A percentile compares a stretch with the other conserved stretches of the same genome.
Conservation (phyloP, 1,140 invertebrate species). For the Cheumatopsyche charites region DNA sequence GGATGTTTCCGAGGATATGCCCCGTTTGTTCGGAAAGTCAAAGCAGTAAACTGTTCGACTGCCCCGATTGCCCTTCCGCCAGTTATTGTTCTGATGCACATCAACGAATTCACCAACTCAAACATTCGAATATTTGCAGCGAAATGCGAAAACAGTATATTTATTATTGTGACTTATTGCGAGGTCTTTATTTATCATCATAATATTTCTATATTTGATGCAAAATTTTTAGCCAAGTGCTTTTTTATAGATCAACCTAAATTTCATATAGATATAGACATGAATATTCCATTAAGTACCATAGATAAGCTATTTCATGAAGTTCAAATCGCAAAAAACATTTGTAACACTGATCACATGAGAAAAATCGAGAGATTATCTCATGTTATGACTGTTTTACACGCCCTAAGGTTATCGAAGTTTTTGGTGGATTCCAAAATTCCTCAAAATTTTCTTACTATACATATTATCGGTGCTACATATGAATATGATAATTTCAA, state of each 20-base stretch:
- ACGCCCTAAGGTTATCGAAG: constrained; percentile 47
- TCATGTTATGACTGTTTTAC: constrained; percentile 49
- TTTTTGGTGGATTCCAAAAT: constrained; percentile 41
- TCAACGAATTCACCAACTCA: constrained; percentile 47
- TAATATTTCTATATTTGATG: neutral
- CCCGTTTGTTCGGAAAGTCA: constrained; percentile 48
- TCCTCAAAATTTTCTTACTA: constrained; percentile 42
- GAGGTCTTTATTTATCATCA: neutral
- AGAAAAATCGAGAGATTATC: constrained; percentile 37
- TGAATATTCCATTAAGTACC: neutral
- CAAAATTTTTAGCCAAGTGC: neutral
- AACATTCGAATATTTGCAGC: constrained; percentile 44
- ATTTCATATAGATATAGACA: neutral
- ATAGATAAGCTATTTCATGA: neutral
- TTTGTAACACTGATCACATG: constrained; percentile 28
- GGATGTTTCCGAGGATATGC: constrained; percentile 52
- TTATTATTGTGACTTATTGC: constrained; percentile 20
- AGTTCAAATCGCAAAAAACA: neutral
- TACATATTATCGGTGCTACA: constrained; percentile 52
- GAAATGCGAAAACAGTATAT: constrained; percentile 45
- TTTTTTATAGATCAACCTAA: too few relatives aligned
- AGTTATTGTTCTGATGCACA: constrained; percentile 51
- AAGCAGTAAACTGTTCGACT: constrained; percentile 44
- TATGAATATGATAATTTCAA: constrained; percentile 47
- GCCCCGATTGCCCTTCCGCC: constrained; percentile 49